Evolutionary conservation across 1,140 invertebrate genomes (phyloP).

Genomic region (Branchinecta lynchi): DNA sequence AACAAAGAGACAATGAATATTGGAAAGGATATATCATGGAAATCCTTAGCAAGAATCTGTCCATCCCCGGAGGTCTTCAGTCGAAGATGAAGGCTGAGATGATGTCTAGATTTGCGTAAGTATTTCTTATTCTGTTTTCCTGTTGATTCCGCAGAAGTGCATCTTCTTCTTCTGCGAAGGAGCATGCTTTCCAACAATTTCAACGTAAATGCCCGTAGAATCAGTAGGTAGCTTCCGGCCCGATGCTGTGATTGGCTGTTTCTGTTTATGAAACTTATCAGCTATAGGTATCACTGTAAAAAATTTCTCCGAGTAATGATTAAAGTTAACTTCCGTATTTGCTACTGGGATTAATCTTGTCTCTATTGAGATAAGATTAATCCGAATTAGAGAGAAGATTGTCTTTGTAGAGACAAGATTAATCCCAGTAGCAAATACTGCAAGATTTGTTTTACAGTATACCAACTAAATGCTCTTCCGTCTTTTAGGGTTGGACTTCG

Average conservation of each 20-base stretch:
- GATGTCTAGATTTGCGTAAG: background rate
- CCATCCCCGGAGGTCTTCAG: background rate
- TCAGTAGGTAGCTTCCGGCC: too few relatives aligned
- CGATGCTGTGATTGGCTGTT: too few relatives aligned
- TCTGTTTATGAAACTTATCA: background rate
- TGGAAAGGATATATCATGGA: background rate
- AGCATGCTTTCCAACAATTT: too few relatives aligned
- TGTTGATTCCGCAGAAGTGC: too few relatives aligned
- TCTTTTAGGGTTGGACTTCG: background rate
- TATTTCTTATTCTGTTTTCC: background rate
- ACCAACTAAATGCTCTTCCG: background rate
- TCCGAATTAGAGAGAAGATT: too few relatives aligned
- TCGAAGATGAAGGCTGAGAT: background rate
- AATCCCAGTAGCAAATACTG: background rate
- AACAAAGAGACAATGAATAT: background rate
- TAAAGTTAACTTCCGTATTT: background rate
- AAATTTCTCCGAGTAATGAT: too few relatives aligned
- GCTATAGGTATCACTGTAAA: background rate
- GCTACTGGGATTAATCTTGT: background rate
- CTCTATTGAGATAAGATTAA: too few relatives aligned
- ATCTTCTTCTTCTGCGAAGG: too few relatives aligned
- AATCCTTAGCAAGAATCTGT: background rate
- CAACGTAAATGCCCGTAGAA: too few relatives aligned
- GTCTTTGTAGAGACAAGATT: too few relatives aligned
- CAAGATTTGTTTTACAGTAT: background rate